These are phyloP conservation scores for Bombus turneri DNA, from an alignment of 1,140 invertebrate species.

Conservation along the genomic window DNA sequence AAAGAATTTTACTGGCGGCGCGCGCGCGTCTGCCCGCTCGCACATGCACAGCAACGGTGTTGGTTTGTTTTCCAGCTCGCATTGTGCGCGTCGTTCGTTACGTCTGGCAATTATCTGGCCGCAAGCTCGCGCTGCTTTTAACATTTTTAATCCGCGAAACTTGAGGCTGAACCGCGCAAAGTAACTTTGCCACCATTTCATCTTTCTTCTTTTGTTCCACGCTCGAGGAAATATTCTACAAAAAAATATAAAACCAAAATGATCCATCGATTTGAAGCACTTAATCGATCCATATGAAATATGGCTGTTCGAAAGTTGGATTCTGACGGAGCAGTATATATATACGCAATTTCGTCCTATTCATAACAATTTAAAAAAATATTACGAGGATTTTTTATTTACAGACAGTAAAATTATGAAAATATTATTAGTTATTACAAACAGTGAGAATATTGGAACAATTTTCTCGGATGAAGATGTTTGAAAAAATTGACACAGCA, in stretches of 20 bases:
- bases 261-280: neutral
- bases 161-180: neutral
- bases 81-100: slow-evolving; percentile 36
- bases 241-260: neutral
- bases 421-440: too few relatives aligned
- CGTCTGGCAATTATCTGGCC: slow-evolving; percentile 35
- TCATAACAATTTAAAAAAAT: too few relatives aligned
- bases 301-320: too few relatives aligned
- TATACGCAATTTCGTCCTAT: too few relatives aligned
- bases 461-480: too few relatives aligned
- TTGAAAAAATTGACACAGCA: too few relatives aligned
- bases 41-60: neutral
- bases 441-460: too few relatives aligned
- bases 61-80: slow-evolving; percentile 13
- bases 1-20: slow-evolving; percentile 19
- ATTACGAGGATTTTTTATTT: too few relatives aligned
- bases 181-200: neutral
- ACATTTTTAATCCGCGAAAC: slow-evolving; percentile 36
- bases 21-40: neutral
- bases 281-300: neutral
- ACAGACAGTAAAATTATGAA: too few relatives aligned
- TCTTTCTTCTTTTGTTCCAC: neutral
- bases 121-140: slow-evolving; percentile 27
- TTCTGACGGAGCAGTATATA: too few relatives aligned
- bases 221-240: neutral